Evolutionary conservation across 2,797 vertebrate species (phyloP).

Genomic region (Phrynocephalus vlangalii): DNA sequence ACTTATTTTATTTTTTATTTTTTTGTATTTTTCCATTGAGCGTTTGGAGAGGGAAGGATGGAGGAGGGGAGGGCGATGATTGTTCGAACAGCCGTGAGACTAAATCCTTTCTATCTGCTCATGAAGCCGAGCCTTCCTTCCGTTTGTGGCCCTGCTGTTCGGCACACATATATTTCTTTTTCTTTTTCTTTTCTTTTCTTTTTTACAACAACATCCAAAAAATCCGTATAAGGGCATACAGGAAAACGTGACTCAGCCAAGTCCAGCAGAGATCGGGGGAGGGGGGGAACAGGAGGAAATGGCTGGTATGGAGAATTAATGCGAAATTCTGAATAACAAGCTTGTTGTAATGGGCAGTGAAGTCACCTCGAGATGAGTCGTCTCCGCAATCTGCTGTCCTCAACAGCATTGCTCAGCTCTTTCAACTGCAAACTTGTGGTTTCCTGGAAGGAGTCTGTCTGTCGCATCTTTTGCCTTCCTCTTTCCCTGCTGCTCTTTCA

Average conservation of each 20-base stretch:
- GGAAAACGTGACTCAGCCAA: background rate
- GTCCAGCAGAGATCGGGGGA: background rate
- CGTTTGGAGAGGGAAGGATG: background rate
- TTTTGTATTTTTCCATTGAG: background rate
- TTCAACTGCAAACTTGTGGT: no score
- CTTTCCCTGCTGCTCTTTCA: no score
- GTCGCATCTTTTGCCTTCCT: no score
- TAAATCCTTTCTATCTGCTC: background rate
- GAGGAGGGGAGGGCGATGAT: background rate
- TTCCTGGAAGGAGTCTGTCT: no score
- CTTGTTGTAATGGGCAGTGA: no score
- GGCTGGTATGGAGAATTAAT: background rate
- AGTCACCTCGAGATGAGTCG: no score
- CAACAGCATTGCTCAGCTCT: no score
- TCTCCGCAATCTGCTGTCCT: no score
- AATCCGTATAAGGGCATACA: background rate
- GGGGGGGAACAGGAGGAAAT: no score
- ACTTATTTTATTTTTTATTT: background rate
- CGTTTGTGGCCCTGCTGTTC: no score
- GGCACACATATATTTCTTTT: background rate
- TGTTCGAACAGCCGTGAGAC: background rate
- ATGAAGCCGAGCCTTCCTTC: background rate
- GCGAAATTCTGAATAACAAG: no score
- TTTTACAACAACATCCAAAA: no score
- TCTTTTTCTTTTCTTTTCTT: background rate